Conservation (phyloP, 2,888 invertebrate species). For the Agapostemon virescens region DNA sequence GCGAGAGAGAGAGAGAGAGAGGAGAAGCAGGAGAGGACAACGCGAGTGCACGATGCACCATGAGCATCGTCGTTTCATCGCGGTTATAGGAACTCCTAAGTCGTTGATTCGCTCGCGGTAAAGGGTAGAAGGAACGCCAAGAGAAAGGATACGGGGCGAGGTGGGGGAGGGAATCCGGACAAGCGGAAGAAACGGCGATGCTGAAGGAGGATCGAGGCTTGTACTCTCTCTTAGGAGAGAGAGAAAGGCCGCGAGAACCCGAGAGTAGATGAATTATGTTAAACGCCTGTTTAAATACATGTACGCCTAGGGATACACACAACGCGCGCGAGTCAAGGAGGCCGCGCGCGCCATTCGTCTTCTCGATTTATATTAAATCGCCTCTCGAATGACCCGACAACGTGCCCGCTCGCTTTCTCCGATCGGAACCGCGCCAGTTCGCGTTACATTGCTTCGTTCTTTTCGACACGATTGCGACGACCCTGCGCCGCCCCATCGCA, state of each 20-base stretch:
- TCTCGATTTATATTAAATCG: constrained; percentile 79
- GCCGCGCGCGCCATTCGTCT: constrained; percentile 77
- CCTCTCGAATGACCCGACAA: constrained; percentile 74
- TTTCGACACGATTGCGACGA: constrained; percentile 30
- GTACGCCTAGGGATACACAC: constrained; percentile 77
- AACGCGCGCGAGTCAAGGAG: constrained; percentile 70
- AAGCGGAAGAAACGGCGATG: constrained; percentile 30
- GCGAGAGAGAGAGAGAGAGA: not conserved
- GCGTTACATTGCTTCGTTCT: constrained; percentile 42
- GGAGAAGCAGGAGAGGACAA: not conserved
- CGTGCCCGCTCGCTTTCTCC: constrained; percentile 37
- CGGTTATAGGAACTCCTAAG: constrained; percentile 36
- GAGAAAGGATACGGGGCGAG: not conserved
- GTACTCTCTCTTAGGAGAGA: constrained; percentile 24
- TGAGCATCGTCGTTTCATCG: constrained; percentile 25
- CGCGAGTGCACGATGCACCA: constrained; percentile 6
- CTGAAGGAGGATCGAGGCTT: constrained; percentile 34
- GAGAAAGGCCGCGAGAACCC: constrained; percentile 45
- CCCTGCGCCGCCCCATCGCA: constrained; percentile 1
- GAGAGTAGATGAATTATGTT: constrained; percentile 78
- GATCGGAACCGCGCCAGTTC: constrained; percentile 46
- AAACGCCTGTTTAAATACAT: constrained; percentile 79
- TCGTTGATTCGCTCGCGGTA: constrained; percentile 32
- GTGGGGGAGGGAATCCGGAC: constrained; percentile 2
- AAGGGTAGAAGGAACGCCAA: constrained; percentile 4